phyloP scores from a whole-genome alignment of 2,888 invertebrate genomes.

The Ichneumoninae sp. region DNA sequence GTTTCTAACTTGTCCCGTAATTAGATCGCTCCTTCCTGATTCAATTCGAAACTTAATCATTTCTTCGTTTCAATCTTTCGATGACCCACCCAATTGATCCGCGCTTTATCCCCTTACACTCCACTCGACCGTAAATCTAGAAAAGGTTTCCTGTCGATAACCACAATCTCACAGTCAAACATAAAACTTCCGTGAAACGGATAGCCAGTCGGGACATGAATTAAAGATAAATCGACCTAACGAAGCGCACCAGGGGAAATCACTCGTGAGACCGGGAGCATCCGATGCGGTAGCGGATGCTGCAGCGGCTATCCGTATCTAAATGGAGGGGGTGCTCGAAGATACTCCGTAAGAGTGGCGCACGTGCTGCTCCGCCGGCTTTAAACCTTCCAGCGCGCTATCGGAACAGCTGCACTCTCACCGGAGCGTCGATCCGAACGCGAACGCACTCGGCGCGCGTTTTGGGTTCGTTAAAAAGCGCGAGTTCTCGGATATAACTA shows the following conservation, averaged over 20 bases:
- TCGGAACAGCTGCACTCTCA: slow-evolving; percentile 27
- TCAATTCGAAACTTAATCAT: not conserved
- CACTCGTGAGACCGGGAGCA: slow-evolving; percentile 6
- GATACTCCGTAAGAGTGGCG: slow-evolving; percentile 13
- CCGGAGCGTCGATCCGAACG: slow-evolving; percentile 21
- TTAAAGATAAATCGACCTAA: slow-evolving; percentile 46
- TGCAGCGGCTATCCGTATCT: slow-evolving; percentile 24
- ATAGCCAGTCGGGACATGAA: slow-evolving; percentile 29
- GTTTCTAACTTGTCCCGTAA: too few relatives aligned
- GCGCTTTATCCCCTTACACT: not conserved
- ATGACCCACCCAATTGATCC: not conserved
- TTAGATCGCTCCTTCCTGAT: not conserved
- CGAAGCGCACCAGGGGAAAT: slow-evolving; percentile 30
- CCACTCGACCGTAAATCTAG: not conserved
- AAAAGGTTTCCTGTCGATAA: slow-evolving; percentile 14
- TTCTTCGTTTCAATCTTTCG: slow-evolving; percentile 1
- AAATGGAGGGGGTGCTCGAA: slow-evolving; percentile 43
- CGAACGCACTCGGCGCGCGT: slow-evolving; percentile 33
- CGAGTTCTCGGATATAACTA: not conserved
- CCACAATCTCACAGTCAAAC: not conserved
- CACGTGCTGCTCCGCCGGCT: not conserved
- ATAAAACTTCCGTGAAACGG: slow-evolving; percentile 5
- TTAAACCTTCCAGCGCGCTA: slow-evolving; percentile 12
- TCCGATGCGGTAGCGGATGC: not conserved
- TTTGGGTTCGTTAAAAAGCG: slow-evolving; percentile 21